Base-by-base conservation (phyloP, 64 coral and sea anemone genomes). In the Acropora tenuis region DNA sequence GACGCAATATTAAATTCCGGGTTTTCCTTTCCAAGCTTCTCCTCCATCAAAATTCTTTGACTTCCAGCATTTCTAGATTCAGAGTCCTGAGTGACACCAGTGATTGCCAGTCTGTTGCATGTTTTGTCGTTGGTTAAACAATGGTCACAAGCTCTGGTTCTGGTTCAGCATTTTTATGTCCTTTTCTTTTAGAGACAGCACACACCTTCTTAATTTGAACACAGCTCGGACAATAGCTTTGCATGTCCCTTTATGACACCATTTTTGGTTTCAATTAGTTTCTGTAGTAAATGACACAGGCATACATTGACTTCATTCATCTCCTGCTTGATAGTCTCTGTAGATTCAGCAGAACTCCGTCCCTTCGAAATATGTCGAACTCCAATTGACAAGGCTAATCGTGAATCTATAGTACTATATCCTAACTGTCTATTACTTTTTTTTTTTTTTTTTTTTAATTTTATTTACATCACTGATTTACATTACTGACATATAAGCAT, bases 61-160 rank as follows among this genome's bases (percentile, higher is more conserved):
- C n/a, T n/a, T n/a, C n/a, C n/a, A n/a, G n/a, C n/a, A 55, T 85
- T 90, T 90, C 59, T 80, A 20, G 88, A 90, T 47, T 90, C 63
- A 19, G 76, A 90, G 41, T 90, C 88, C 47, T 90, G 61, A 47
- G 88, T 80, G 17, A 90, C 88, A 90, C 18, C 77, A 73, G 73
- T 81, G 75, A 89, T 75, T 79, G 87, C 87, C 15, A 79, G 5
- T 43, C 53, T 90, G 88, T 80, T 90, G 47, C 61, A 90, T 63
- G 69, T 80, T 80, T 69, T 47, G 46, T 90, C 43, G 58, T 79
- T 80, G 16, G 80, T 73, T 17, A 90, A 47, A 66, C 88, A 90
- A 66, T 90, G 18, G 47, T 90, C 88, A 47, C 88, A 90, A 65
- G 77, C 77, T 69, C 88, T 16, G 12, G 77, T 44, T 80, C 58